These are phyloP conservation scores for Plectropomus leopardus DNA, from an alignment of 2,113 vertebrate species.

Conservation along the genomic window DNA sequence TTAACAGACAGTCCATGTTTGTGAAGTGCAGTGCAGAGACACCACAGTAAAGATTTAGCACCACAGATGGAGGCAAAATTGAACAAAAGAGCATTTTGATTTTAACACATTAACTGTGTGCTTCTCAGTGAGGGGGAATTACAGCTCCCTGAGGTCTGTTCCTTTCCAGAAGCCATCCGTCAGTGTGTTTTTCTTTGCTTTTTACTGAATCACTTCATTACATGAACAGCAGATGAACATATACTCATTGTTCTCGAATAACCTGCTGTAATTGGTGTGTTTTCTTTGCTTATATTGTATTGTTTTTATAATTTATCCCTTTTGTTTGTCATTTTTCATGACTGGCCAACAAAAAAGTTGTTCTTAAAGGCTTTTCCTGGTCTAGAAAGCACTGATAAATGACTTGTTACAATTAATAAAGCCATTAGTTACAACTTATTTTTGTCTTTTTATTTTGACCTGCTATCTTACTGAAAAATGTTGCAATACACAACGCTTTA, in stretches of 20 bases:
- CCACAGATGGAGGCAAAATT: conserved; percentile 27
- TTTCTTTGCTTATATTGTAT: conserved; percentile 1
- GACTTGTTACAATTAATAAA: background rate
- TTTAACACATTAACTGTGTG: conserved; percentile 10
- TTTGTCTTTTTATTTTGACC: background rate
- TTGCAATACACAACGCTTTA: background rate
- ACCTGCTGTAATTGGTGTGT: background rate
- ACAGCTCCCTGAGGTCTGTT: background rate
- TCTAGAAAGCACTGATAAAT: background rate
- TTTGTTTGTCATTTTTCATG: background rate
- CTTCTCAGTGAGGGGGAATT: background rate
- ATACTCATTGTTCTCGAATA: background rate
- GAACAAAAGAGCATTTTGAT: conserved; percentile 25
- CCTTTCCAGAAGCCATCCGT: background rate
- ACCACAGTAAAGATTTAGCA: conserved; percentile 19
- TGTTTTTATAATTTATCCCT: background rate
- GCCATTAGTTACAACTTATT: background rate
- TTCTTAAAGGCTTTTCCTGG: background rate
- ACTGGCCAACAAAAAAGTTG: background rate
- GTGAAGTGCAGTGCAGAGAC: conserved; percentile 17
- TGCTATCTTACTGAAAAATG: background rate
- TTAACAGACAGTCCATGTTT: background rate
- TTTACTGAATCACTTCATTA: background rate
- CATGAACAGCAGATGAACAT: background rate
- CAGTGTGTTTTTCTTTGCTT: background rate